Conservation (phyloP, 2,888 invertebrate species). For the Cerceris rybyensis region DNA sequence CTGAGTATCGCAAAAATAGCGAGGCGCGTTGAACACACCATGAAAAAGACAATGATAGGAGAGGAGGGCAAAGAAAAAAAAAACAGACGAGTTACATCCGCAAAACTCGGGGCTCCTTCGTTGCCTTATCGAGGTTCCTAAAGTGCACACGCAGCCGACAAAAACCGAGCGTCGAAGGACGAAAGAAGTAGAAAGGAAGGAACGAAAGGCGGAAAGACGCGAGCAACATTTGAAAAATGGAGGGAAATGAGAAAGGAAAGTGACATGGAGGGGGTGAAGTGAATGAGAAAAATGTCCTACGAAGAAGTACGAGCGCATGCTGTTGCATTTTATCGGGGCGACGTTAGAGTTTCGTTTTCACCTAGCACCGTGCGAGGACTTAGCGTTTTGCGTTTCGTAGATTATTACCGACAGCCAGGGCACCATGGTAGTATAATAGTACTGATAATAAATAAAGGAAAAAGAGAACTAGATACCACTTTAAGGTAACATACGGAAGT, state of each 20-base stretch:
- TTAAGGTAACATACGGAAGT: slow-evolving; percentile 54
- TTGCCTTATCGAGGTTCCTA: slow-evolving; percentile 77
- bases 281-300: too few species aligned
- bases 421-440: slow-evolving; percentile 68
- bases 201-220: neutral
- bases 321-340: slow-evolving; percentile 31
- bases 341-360: slow-evolving; percentile 46
- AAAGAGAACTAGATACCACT: slow-evolving; percentile 44
- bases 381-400: slow-evolving; percentile 57
- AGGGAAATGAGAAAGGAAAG: slow-evolving; percentile 6
- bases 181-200: slow-evolving; percentile 5
- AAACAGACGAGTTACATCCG: slow-evolving; percentile 40
- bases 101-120: slow-evolving; percentile 70
- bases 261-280: slow-evolving; percentile 5
- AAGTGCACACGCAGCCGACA: slow-evolving; percentile 57
- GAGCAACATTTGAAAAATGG: neutral
- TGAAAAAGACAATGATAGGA: slow-evolving; percentile 28
- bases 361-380: slow-evolving; percentile 49
- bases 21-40: slow-evolving; percentile 3
- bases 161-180: slow-evolving; percentile 45
- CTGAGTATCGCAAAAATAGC: slow-evolving; percentile 30
- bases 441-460: slow-evolving; percentile 57
- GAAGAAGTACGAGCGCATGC: slow-evolving; percentile 6
- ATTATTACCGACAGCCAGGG: slow-evolving; percentile 62
- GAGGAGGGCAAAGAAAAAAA: slow-evolving; percentile 32